Evolutionary conservation across 2,888 invertebrate genomes (phyloP), one percentile per base, ranked within the genome.

Genomic region (Drosophila paracracens): DNA sequence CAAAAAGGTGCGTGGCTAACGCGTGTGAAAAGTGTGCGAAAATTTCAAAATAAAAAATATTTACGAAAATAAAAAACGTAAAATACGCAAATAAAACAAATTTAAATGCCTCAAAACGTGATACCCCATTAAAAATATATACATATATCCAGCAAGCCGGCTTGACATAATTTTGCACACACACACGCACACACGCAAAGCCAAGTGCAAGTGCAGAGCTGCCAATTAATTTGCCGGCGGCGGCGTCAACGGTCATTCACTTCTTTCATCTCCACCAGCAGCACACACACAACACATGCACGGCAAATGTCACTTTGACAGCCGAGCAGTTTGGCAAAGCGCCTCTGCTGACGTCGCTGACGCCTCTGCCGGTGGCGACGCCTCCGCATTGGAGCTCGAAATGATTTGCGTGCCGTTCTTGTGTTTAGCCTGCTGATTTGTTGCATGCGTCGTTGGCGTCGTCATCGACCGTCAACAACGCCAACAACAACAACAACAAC

Each of bases 401-500:
- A 74, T 82, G 70, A 88, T 89, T 86, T 85, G 88, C 88, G 88
- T 86, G 83, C 76, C 73, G 80, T 81, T 89, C 83, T 83, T 85
- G 83, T 82, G 87, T 86, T 86, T 87, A 60, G 84, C 76, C 79
- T 85, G 74, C 72, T 81, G 83, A 82, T 85, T 88, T 89, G 90
- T 89, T 90, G 90, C 89, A 90, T 90, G 86, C 90, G 90, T 90
- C 82, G 76, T 78, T 72, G 65, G 66, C 83, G 62, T 70, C 70
- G 83, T 74, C 83, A 87, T 64, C 73, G 83, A 63, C 67, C 81
- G 67, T 76, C 83, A 82, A 81, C 75, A 70, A 69, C 61, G 66
- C 53, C 72, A 71, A 58, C 60, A 69, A 51, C 52, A 61, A 43
- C 48, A 75, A 40, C 50, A 67, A 65, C 65, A 75, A 66, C 64